A percentile compares a stretch with the other conserved stretches of the same genome.
phyloP scores from a whole-genome alignment of 2,888 invertebrate species.

The Exephanes ischioxanthus region DNA sequence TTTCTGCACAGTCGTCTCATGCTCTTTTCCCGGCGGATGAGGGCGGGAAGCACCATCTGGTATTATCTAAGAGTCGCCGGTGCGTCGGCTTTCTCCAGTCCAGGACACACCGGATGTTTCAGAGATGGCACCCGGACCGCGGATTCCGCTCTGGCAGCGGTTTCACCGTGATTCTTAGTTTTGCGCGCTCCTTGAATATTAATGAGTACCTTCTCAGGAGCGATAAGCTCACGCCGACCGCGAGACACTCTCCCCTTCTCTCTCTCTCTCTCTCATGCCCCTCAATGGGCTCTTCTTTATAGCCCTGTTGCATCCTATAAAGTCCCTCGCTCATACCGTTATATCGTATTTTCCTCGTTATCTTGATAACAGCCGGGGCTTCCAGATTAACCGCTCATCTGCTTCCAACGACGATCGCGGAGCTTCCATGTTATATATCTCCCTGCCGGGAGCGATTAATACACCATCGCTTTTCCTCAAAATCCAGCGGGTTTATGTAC shows the following conservation, averaged over 20 bases:
- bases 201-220: conserved; percentile 57
- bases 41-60: conserved; percentile 68
- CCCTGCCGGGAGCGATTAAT: conserved; percentile 26
- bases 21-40: conserved; percentile 24
- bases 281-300: background rate
- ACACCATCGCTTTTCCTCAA: conserved; percentile 31
- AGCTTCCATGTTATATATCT: background rate
- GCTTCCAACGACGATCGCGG: conserved; percentile 26
- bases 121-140: conserved; percentile 73
- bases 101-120: conserved; percentile 73
- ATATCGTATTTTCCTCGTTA: conserved; percentile 51
- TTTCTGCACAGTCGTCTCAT: conserved; percentile 47
- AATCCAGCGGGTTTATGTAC: background rate
- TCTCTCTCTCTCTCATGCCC: conserved; percentile 17
- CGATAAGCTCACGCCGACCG: conserved; percentile 55
- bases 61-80: conserved; percentile 71
- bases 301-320: conserved; percentile 45
- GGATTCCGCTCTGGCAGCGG: conserved; percentile 18
- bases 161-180: conserved; percentile 9
- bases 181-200: conserved; percentile 58
- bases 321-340: conserved; percentile 26
- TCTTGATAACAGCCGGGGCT: conserved; percentile 55
- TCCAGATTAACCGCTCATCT: conserved; percentile 60
- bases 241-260: conserved; percentile 34
- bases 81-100: conserved; percentile 46